These are phyloP conservation scores for Sminthurinus signatus DNA, from an alignment of 1,140 invertebrate genomes.

Conservation along the genomic window DNA sequence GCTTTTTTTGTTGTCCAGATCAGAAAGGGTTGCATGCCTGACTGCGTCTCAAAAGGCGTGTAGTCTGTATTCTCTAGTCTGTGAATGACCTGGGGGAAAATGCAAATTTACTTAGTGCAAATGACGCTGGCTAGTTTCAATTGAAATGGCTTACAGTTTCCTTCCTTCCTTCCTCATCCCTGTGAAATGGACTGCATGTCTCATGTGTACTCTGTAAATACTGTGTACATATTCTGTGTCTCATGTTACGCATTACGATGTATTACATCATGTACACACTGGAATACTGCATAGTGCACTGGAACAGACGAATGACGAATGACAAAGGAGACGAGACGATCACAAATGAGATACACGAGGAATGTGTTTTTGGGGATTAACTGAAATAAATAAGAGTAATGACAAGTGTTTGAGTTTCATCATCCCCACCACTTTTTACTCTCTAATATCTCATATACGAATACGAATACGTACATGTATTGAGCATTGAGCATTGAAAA, in stretches of 20 bases:
- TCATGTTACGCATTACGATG: neutral
- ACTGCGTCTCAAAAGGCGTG: slow-evolving; percentile 31
- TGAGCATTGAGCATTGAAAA: no score
- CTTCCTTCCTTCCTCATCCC: neutral
- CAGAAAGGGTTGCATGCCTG: slow-evolving; percentile 35
- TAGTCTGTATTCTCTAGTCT: neutral
- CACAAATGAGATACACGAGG: no score
- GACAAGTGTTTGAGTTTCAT: no score
- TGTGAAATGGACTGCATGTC: neutral
- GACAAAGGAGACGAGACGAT: no score
- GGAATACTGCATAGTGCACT: no score
- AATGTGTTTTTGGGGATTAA: no score
- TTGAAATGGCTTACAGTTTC: neutral
- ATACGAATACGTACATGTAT: no score
- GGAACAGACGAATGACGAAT: no score
- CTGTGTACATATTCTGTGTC: neutral
- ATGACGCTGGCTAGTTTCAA: neutral
- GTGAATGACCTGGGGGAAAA: slow-evolving; percentile 11
- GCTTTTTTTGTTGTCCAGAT: slow-evolving; percentile 24
- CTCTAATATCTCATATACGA: no score
- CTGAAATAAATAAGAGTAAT: no score
- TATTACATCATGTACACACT: neutral
- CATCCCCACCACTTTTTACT: no score
- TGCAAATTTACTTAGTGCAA: slow-evolving; percentile 15
- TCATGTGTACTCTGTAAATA: neutral